A percentile compares a stretch with the other conserved stretches of the same genome.
phyloP scores from a whole-genome alignment of 92 coral and sea anemone genomes.

The Palythoa grandis region DNA sequence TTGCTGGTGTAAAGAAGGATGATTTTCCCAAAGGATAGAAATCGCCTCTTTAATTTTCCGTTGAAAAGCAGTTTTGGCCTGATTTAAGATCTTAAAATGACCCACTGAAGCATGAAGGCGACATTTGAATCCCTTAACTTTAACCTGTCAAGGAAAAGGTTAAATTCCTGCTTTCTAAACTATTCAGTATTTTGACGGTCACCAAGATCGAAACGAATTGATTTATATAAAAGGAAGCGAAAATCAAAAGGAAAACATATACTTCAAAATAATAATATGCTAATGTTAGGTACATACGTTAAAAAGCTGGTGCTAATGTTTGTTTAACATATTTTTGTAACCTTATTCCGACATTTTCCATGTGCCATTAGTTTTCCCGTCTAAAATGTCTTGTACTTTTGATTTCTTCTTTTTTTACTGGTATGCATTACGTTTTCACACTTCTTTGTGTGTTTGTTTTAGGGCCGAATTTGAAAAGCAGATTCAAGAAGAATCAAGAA shows the following conservation, averaged over 20 bases:
- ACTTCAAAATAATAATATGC: background rate
- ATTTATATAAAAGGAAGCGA: background rate
- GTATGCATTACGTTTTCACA: background rate
- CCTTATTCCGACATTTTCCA: background rate
- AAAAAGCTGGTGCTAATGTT: constrained; percentile 1
- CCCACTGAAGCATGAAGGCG: too few species aligned
- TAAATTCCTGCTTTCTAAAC: too few species aligned
- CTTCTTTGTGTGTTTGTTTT: background rate
- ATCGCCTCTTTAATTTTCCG: too few species aligned
- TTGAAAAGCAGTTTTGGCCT: too few species aligned
- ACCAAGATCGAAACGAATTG: background rate
- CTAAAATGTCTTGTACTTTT: background rate
- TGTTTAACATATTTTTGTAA: background rate
- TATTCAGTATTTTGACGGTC: background rate
- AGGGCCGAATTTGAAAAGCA: constrained; percentile 94
- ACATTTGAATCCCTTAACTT: too few species aligned
- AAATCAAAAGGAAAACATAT: background rate
- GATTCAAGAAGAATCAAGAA: constrained; percentile 91
- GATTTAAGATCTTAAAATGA: too few species aligned
- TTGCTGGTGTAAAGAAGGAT: too few species aligned
- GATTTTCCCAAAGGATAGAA: too few species aligned
- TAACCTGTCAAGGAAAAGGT: too few species aligned
- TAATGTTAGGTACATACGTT: background rate
- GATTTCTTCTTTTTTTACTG: background rate
- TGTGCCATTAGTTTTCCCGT: background rate